Evolutionary conservation across 1,140 invertebrate genomes (phyloP), one percentile per base, ranked within the genome.

Genomic region (Pseudomyrmex dendroicus): DNA sequence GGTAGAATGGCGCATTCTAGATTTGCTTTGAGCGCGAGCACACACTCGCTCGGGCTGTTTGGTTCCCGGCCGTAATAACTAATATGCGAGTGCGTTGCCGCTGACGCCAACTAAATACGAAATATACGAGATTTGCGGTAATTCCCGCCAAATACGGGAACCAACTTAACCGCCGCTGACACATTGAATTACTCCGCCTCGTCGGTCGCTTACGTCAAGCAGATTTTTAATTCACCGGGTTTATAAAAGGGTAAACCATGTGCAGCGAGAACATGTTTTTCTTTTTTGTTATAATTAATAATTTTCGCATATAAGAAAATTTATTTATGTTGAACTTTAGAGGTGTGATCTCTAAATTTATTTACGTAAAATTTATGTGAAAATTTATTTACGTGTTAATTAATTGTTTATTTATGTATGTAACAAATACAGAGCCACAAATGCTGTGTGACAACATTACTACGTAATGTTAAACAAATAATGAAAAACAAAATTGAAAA

Each of bases 21-120:
- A 63, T 54, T 73, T 56, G 86, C 87, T 88, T 88, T 88, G 86
- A 85, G 61, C 46, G 44, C 44, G 68, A 61, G 84, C 17, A 85
- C 61, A 76, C 56, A 74, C 63, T 78, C 73, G 77, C 63, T 78
- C 73, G 77, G 57, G 22, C 73, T 73, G 72, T 64, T 54, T 73
- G 77, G 82, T 83, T 83, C 48, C 83, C 70, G 64, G 57, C 78
- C 44, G 73, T 83, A 88, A 80, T 61, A 85, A 88, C 87, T 88
- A 88, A 88, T 88, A 66, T 73, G 25, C 67, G 61, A 85, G 77
- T 83, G 73, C 68, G 83, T 77, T 76, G 76, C 64, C 54, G 57
- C 76, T 78, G 63, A 80, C 74, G 25, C 61, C 54, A 63, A 73
- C 67, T 77, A 61, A 73, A 73, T 73, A 61, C 50, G 70, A 80